A percentile compares a stretch with the other conserved stretches of the same genome.
phyloP scores from a whole-genome alignment of 2,113 vertebrate species.

The Pantherophis guttatus region DNA sequence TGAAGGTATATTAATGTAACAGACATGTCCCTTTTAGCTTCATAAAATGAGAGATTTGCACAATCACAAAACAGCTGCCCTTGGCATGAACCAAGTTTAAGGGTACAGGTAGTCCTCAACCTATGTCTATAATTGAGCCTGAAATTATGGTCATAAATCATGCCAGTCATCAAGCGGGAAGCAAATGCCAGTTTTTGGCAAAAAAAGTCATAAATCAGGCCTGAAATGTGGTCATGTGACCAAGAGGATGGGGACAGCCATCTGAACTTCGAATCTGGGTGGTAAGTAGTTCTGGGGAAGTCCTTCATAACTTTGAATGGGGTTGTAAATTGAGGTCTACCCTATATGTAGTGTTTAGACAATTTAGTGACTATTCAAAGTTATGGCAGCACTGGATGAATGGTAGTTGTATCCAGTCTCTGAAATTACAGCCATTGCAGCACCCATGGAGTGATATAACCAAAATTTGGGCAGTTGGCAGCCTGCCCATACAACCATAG shows the following conservation, averaged over 20 bases:
- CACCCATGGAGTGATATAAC: background rate
- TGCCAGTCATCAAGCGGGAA: background rate
- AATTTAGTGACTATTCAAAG: background rate
- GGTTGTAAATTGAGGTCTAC: background rate
- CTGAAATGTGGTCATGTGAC: background rate
- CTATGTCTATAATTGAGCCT: background rate
- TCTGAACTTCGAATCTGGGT: background rate
- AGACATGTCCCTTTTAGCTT: background rate
- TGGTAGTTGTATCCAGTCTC: background rate
- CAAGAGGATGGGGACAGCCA: background rate
- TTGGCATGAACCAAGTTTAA: background rate
- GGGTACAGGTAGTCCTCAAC: background rate
- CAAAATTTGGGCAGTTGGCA: background rate
- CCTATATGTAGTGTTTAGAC: background rate
- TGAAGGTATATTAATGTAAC: background rate
- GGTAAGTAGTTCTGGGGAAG: background rate
- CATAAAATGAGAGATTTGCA: background rate
- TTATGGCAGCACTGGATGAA: background rate
- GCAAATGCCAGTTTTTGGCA: background rate
- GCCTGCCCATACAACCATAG: background rate
- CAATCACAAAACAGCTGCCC: background rate
- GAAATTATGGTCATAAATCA: background rate
- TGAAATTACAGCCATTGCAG: background rate
- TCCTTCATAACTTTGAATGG: background rate
- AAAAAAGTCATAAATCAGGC: background rate